A percentile compares a stretch with the other conserved stretches of the same genome.
phyloP scores from a whole-genome alignment of 2,797 vertebrate genomes.

The Lepilemur septentrionalis region DNA sequence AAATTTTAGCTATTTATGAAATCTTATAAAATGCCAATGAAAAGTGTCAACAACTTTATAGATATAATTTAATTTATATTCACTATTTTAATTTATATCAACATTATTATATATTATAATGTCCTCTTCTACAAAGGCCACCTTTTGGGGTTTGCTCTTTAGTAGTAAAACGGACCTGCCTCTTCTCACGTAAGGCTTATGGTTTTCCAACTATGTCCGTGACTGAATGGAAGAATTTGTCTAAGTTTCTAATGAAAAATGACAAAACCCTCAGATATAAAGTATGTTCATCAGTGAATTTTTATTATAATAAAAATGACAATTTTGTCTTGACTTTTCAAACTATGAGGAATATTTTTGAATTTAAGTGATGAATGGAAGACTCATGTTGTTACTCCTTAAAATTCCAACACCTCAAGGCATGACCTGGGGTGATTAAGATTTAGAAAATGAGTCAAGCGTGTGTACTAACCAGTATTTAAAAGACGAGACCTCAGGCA shows the following conservation, averaged over 20 bases:
- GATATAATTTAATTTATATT: not conserved
- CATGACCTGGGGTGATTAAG: not conserved
- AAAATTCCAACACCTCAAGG: not conserved
- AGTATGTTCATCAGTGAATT: too few relatives aligned
- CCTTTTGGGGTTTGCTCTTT: not conserved
- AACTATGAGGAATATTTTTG: not conserved
- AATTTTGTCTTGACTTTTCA: not conserved
- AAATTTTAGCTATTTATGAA: not conserved
- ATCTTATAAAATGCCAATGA: not conserved
- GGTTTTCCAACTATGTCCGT: not conserved
- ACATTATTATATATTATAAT: not conserved
- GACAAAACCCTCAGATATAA: not conserved
- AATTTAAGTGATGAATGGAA: not conserved
- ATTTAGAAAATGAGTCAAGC: not conserved
- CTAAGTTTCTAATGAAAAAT: not conserved
- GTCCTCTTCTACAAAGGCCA: not conserved
- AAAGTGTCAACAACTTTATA: not conserved
- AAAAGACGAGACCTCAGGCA: not conserved
- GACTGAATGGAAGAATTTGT: not conserved
- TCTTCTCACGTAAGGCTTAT: not conserved
- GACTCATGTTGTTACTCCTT: not conserved
- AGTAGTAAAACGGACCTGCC: not conserved
- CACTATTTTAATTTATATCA: not conserved
- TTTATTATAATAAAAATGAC: not conserved
- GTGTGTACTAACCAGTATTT: not conserved